Percentiles rank a stretch among this genome's conserved stretches.
These are phyloP conservation scores for Brenthis ino DNA, from an alignment of 2,888 invertebrate species.

Conservation along the genomic window DNA sequence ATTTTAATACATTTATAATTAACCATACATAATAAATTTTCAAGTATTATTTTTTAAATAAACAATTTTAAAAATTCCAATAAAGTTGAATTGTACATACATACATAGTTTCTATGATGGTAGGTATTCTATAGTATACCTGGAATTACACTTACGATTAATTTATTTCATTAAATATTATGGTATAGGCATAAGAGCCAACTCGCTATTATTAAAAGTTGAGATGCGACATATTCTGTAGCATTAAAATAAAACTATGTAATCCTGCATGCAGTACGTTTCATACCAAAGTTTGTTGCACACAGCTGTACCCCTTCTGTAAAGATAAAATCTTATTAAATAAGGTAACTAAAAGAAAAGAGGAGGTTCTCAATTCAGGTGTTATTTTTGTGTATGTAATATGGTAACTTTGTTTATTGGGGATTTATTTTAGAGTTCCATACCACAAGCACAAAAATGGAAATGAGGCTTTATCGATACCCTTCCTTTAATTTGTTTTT, in stretches of 20 bases:
- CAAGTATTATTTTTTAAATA: constrained; percentile 13
- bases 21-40: neutral
- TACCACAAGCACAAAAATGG: no score
- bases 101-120: constrained; percentile 20
- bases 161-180: constrained; percentile 29
- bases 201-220: constrained; percentile 51
- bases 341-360: neutral
- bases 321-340: constrained; percentile 20
- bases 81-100: constrained; percentile 21
- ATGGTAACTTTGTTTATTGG: no score
- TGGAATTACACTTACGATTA: constrained; percentile 32
- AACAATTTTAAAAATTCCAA: neutral
- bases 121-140: constrained; percentile 33
- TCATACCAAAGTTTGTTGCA: constrained; percentile 74
- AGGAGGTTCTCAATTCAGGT: no score
- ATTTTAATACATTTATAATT: constrained; percentile 1
- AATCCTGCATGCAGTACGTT: constrained; percentile 73
- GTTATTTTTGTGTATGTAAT: no score
- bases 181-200: constrained; percentile 23
- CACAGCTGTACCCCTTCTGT: constrained; percentile 68
- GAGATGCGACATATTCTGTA: constrained; percentile 66
- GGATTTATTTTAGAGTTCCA: no score
- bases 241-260: constrained; percentile 68
- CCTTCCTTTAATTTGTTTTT: no score
- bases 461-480: no score